Evolutionary conservation across 2,888 invertebrate genomes (phyloP), one percentile per base, ranked within the genome.

Genomic region (Epinotia ramella): DNA sequence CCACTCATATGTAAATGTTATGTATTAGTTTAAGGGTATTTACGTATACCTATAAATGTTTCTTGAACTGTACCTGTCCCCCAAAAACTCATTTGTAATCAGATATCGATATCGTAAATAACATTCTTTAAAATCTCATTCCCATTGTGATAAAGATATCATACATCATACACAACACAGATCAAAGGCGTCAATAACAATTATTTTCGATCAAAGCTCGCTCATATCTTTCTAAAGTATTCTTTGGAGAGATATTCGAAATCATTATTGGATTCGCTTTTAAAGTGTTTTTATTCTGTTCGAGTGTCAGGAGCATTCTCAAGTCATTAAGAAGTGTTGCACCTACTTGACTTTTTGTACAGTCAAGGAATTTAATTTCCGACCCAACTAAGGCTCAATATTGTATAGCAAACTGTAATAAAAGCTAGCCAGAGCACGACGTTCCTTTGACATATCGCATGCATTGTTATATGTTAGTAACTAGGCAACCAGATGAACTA

Each of bases 151-250:
- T 59, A 68, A 11, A 59, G 5, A 57, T 44, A 44, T 24, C 40
- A 59, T 59, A 68, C 44, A 44, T 24, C 40, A 59, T 59, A 68
- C 44, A 56, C 62, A 62, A 33, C 0, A 57, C 13, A 68, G 68
- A 68, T 68, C 68, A 59, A 68, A 68, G 59, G 5, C 13, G 67
- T 3, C 40, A 67, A 67, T 40, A 40, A 57, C 67, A 67, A 67
- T 67, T 18, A 20, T 20, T n/a, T 57, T 18, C 53, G 44, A 68
- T 68, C 68, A 68, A 68, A 57, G 68, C 12, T 4, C 40, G 12
- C 44, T 40, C 11, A 59, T 20, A 68, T 59, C 57, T 67, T 53
- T 33, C 57, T 40, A 18, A 57, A 33, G 13, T 13, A 18, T 57
- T 44, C 33, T 18, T n/a, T 18, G 40, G n/a, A 16, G 16, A 67